Evolutionary conservation across 2,888 invertebrate species (phyloP), one percentile per base, ranked within the genome.

Genomic region (Polymixis lichenea): DNA sequence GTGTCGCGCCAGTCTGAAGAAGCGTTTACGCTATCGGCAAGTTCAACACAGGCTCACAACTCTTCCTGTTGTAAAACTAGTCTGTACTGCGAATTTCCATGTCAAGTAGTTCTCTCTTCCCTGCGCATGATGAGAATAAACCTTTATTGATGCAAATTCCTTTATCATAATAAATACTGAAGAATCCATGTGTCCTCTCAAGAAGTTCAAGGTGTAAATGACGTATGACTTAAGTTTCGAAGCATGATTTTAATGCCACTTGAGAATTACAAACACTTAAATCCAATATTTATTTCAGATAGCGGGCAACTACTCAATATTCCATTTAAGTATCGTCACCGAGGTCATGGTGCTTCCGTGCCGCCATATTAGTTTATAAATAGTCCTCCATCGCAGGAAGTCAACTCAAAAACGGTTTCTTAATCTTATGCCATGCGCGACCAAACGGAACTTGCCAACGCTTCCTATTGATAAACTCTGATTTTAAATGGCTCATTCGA

Each of bases 311-410:
- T 86, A 77, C 74, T 86, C 70, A 78, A 58, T 84, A 88, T 88
- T 87, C 87, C 78, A 89, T 89, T 70, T 60, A 78, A 87, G 88
- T 89, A 87, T 85, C 87, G 88, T 84, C 86, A 87, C 85, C 92
- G 93, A 95, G 95, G 95, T 89, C 93, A 87, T 64, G 70, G 80
- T 77, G 87, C 88, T 95, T 95, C 95, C 95, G 93, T 91, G 83
- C 86, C 66, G 90, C 91, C 91, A 92, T 93, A 92, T 94, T 91
- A 89, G 93, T 93, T 92, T 95, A 95, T 95, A 94, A 94, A 92
- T 93, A 93, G 88, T 84, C 61, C 64, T 80, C 86, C 86, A 88
- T 86, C 91, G 81, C 91, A 94, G 95, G 95, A 95, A 95, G 93
- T 93, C 80, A 83, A 89, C 87, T 91, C 89, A 89, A 92, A 92